These are phyloP conservation scores for Neofelis nebulosa DNA, from an alignment of 2,113 vertebrate genomes.

Conservation along the genomic window DNA sequence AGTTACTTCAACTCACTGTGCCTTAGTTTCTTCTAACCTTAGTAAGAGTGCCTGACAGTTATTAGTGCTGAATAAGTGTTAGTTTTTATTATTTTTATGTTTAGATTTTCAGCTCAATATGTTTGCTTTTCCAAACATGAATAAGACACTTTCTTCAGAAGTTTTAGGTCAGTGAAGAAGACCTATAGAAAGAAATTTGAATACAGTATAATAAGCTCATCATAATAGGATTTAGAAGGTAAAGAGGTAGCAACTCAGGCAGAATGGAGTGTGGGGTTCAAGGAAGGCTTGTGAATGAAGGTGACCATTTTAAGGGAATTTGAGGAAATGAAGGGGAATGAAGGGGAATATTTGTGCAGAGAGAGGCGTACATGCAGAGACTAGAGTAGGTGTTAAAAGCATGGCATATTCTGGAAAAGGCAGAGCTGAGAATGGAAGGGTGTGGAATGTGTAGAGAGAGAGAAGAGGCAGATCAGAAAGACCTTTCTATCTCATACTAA, in stretches of 20 bases:
- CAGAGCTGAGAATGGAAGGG: neutral
- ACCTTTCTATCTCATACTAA: neutral
- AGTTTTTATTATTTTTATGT: slow-evolving; percentile 9
- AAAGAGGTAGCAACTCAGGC: neutral
- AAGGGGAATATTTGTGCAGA: neutral
- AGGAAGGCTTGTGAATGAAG: neutral
- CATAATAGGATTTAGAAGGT: neutral
- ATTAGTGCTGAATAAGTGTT: neutral
- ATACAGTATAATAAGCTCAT: neutral
- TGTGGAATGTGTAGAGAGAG: neutral
- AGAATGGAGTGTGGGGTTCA: neutral
- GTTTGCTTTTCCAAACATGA: neutral
- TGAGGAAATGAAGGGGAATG: neutral
- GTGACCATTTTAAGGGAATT: slow-evolving; percentile 41
- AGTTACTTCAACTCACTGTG: neutral
- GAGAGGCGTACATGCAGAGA: neutral
- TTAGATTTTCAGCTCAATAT: neutral
- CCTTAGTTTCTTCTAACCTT: neutral
- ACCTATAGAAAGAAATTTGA: neutral
- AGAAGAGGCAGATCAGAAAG: neutral
- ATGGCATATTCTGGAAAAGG: neutral
- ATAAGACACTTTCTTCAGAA: neutral
- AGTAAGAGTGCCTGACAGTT: neutral
- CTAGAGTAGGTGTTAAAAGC: slow-evolving; percentile 7
- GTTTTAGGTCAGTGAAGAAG: neutral